Percentiles rank a stretch among this genome's conserved stretches.
phyloP scores from a whole-genome alignment of 2,797 vertebrate species.

The Pteropus rufus region DNA sequence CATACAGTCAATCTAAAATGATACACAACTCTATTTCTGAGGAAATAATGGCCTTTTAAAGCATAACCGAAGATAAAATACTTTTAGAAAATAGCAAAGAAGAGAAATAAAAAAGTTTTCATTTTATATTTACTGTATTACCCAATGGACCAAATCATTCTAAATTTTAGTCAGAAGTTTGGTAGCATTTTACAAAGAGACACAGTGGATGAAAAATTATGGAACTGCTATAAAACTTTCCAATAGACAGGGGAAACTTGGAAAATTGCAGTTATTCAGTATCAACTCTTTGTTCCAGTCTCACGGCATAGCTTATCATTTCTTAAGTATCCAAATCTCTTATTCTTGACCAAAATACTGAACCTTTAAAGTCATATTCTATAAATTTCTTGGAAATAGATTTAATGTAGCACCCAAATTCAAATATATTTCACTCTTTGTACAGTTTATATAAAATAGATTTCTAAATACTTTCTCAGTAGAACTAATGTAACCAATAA shows the following conservation, averaged over 20 bases:
- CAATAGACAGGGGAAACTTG: background rate
- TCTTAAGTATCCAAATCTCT: background rate
- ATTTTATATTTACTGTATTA: background rate
- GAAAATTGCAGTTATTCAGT: background rate
- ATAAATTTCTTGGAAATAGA: background rate
- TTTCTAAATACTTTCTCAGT: background rate
- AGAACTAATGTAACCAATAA: background rate
- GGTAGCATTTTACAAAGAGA: background rate
- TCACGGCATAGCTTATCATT: background rate
- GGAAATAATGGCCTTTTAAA: background rate
- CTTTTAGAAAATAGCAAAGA: background rate
- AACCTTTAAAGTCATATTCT: background rate
- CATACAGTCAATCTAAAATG: background rate
- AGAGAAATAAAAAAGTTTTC: background rate
- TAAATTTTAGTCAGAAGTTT: background rate
- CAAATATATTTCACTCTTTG: background rate
- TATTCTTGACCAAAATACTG: background rate
- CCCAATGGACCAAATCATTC: background rate
- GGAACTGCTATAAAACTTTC: background rate
- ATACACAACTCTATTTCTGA: background rate
- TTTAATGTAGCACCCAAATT: background rate
- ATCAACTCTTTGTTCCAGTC: background rate
- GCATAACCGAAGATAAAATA: background rate
- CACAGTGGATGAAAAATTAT: background rate
- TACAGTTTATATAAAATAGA: background rate